Evolutionary conservation across 2,888 invertebrate genomes (phyloP).

Genomic region (Oscheius sp.): DNA sequence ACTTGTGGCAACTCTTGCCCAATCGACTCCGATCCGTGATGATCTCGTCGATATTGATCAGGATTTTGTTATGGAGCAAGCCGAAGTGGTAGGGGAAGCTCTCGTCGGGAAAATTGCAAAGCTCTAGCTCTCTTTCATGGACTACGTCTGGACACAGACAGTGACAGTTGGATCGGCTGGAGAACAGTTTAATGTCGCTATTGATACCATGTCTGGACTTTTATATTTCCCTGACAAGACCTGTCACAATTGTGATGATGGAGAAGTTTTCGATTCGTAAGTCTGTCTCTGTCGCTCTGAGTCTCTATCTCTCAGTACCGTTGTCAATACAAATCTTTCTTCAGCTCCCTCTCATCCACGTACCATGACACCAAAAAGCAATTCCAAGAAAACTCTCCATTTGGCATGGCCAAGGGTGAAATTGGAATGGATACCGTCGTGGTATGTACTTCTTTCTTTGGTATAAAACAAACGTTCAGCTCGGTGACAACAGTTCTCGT

Average conservation of each 20-base stretch:
- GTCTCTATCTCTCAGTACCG: too few species aligned
- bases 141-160: slow-evolving; percentile 20
- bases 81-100: slow-evolving; percentile 2
- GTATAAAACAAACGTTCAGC: background rate
- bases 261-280: background rate
- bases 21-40: background rate
- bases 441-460: background rate
- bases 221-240: slow-evolving; percentile 4
- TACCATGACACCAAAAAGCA: background rate
- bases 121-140: background rate
- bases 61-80: background rate
- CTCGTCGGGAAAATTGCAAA: background rate
- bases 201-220: background rate
- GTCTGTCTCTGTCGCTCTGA: background rate
- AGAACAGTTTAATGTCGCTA: slow-evolving; percentile 8
- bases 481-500: background rate
- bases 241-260: background rate
- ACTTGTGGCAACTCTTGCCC: background rate
- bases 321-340: background rate
- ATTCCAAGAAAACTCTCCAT: background rate
- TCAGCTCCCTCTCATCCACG: background rate
- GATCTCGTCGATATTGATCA: too few species aligned
- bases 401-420: background rate
- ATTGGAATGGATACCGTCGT: slow-evolving; percentile 15
- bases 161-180: slow-evolving; percentile 28